Percentiles rank a stretch among this genome's conserved stretches.
Conservation (phyloP, 2,797 vertebrate species). For the Lemur catta region DNA sequence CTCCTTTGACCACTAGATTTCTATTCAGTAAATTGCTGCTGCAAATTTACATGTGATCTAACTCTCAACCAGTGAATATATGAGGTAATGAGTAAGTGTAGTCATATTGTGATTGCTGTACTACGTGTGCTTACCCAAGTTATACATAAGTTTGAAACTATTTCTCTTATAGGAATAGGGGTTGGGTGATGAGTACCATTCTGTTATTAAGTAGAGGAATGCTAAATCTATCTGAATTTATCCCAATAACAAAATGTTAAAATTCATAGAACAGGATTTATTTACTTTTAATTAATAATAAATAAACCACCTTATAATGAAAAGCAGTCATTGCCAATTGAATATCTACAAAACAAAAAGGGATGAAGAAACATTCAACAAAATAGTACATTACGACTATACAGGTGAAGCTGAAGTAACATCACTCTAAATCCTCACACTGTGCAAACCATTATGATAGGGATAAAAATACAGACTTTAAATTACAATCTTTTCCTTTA, state of each 20-base stretch:
- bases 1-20: not conserved
- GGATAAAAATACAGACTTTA: not conserved
- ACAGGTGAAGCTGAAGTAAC: not conserved
- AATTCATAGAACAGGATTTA: not conserved
- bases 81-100: not conserved
- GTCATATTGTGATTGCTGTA: not conserved
- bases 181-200: not conserved
- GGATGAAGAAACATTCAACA: not conserved
- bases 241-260: not conserved
- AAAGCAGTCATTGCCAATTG: not conserved
- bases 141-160: not conserved
- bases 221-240: not conserved
- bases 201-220: not conserved
- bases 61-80: not conserved
- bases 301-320: not conserved
- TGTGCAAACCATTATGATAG: not conserved
- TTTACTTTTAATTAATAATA: constrained; percentile 33
- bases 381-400: not conserved
- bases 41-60: not conserved
- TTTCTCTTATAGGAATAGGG: not conserved
- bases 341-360: not conserved
- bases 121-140: not conserved
- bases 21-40: not conserved
- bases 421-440: not conserved
- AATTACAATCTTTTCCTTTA: not conserved